Evolutionary conservation across 2,888 invertebrate species (phyloP), one percentile per base, ranked within the genome.

Genomic region (Tetheella fluctuosa): DNA sequence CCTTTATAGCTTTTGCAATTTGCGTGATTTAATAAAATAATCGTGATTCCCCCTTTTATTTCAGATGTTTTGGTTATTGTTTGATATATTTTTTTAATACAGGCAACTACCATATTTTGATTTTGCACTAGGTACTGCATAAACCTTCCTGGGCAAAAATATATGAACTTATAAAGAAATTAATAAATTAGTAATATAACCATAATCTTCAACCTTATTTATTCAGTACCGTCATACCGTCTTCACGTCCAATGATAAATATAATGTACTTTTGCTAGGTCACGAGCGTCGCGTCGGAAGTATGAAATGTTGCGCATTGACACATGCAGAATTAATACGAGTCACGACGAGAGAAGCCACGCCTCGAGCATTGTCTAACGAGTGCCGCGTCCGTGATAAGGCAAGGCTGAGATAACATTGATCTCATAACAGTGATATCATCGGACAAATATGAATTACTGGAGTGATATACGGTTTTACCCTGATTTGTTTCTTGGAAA

Each of bases 281-380:
- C 89, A 86, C 85, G 85, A 82, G 67, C 75, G 67, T 68, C 73
- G 76, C 81, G 77, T 87, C 89, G 89, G 89, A 89, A 88, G 86
- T 88, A 77, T 72, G 70, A 67, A 75, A 78, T 73, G 70, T 83
- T 72, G 80, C 79, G 77, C 83, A 84, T 86, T 88, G 90, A 90
- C 89, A 88, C 86, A 85, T 83, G 84, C 83, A 83, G 82, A 86
- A 88, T 86, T 85, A 85, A 86, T 85, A 83, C 84, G 60, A 88
- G 88, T 91, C 91, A 90, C 90, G 91, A 89, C 78, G 70, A 77
- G 76, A 68, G 73, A 65, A 77, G 73, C 85, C 89, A 87, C 90
- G 90, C 91, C 91, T 81, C 74, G 64, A 73, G 83, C 83, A 87
- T 89, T 88, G 89, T 90, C 84, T 87, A 84, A 84, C 81, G 74